Conservation (phyloP, 35 echinoderm and acorn worm genomes). For the Stichopus chloronotus region DNA sequence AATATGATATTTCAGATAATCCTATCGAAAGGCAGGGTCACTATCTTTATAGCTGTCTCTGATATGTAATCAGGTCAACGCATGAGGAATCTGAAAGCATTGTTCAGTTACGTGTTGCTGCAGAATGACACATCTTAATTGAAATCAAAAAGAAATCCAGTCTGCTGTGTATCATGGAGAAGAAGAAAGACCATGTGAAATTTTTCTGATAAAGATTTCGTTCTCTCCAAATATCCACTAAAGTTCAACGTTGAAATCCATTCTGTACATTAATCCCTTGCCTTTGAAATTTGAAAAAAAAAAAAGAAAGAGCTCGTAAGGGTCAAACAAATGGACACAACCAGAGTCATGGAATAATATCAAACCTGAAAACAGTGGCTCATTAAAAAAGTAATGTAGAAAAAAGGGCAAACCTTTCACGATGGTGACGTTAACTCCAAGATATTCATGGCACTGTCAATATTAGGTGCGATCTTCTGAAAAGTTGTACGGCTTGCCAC, state of each 20-base stretch:
- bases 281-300: background rate
- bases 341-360: background rate
- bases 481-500: background rate
- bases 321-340: background rate
- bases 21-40: background rate
- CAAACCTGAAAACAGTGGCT: background rate
- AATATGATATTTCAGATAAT: slow-evolving; percentile 17
- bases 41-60: background rate
- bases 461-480: background rate
- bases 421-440: background rate
- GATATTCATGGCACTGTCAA: background rate
- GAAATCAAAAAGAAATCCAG: slow-evolving; percentile 18
- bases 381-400: background rate
- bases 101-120: too few relatives aligned
- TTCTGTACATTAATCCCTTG: slow-evolving; percentile 10
- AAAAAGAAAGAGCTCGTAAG: background rate
- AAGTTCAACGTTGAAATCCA: background rate
- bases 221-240: background rate
- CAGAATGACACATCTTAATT: background rate
- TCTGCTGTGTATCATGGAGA: background rate
- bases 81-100: background rate
- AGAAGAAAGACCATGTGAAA: background rate
- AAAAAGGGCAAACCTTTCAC: background rate
- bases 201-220: slow-evolving; percentile 3
- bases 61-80: background rate